Evolutionary conservation across 2,113 vertebrate species (phyloP), one percentile per base, ranked within the genome.

Genomic region (Scopus umbretta): DNA sequence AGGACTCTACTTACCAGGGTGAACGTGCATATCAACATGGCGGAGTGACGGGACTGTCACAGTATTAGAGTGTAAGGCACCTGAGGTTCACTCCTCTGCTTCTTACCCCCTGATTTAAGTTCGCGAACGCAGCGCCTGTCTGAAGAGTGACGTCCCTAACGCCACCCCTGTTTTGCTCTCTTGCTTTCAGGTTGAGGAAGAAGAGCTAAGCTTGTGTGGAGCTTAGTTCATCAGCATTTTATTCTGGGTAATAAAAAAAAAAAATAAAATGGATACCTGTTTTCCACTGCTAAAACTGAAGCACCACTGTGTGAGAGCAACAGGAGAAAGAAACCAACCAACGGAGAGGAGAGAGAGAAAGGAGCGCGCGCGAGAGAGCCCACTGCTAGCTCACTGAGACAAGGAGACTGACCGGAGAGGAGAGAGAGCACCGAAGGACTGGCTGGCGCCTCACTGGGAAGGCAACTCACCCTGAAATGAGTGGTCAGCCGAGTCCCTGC

Each of bases 221-320:
- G 99, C 99, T 99, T 99, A 99, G 99, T 99, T 98, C 98, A 98
- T 98, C 98, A 98, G 99, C 98, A 99, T 99, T 99, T 99, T 99
- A 99, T 98, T 99, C 99, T 99, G 99, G 99, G 99, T 99, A 99
- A 99, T 98, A 98, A 98, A 99, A 98, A 98, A 98, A 99, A 98
- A 99, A 99, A 98, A 98, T 98, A 98, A 99, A 99, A 99, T 97
- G 99, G 99, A 99, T 99, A 99, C 99, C 99, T 99, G 99, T 99
- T 99, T 99, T 99, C 99, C 99, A 99, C 99, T 99, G 99, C 99
- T 99, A 99, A 99, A 99, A 99, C 99, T 99, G 99, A 99, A 99
- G 99, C 99, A 99, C 98, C 98, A 99, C 99, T 98, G 99, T 98
- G 98, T 98, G 98, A 99, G 98, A 99, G 99, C 99, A 98, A 98